These are phyloP conservation scores for Hybognathus amarus DNA, from an alignment of 2,797 vertebrate species.

Conservation along the genomic window DNA sequence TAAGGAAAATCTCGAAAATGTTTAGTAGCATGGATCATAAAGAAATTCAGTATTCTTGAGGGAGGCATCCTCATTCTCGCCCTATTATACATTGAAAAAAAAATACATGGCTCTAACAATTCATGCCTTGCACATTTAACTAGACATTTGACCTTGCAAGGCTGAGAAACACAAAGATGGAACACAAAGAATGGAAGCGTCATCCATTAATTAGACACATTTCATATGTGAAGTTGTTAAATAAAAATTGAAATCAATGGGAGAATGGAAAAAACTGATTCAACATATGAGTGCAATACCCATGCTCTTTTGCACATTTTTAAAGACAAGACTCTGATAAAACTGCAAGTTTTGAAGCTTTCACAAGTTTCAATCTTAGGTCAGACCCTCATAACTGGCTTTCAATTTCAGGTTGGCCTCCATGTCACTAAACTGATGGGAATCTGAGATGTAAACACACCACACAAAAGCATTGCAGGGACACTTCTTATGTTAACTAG, in stretches of 20 bases:
- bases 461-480: slow-evolving; percentile 16
- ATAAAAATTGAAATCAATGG: slow-evolving; percentile 33
- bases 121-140: slow-evolving; percentile 53
- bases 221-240: slow-evolving; percentile 45
- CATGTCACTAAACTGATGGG: slow-evolving; percentile 5
- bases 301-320: slow-evolving; percentile 34
- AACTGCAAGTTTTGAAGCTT: slow-evolving; percentile 29
- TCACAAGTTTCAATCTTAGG: slow-evolving; percentile 15
- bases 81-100: background rate
- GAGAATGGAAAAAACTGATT: slow-evolving; percentile 26
- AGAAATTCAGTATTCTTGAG: background rate
- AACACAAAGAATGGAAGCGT: slow-evolving; percentile 40
- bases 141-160: slow-evolving; percentile 52
- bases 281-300: slow-evolving; percentile 18
- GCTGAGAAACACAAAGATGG: slow-evolving; percentile 22
- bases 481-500: slow-evolving; percentile 30
- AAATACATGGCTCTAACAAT: background rate
- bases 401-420: slow-evolving; percentile 4
- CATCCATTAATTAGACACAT: slow-evolving; percentile 58
- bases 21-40: background rate
- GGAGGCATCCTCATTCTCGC: background rate
- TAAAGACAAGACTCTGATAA: slow-evolving; percentile 10
- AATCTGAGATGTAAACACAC: background rate
- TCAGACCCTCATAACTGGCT: slow-evolving; percentile 17
- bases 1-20: background rate